Base-by-base conservation (phyloP, 2,888 invertebrate genomes). In the Flabesymbios commensalis region DNA sequence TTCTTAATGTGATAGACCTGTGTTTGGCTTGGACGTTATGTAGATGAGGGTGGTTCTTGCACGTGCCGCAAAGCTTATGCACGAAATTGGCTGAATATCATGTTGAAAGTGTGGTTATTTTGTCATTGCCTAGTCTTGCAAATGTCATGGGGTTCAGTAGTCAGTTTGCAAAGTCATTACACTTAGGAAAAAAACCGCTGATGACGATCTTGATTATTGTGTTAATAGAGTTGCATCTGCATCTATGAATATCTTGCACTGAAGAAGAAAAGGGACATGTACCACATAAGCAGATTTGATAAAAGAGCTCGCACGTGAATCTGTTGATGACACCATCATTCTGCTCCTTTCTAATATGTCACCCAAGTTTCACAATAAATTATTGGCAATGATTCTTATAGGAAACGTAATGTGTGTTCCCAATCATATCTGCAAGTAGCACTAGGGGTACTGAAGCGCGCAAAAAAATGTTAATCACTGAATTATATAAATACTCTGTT, bases 41-140 rank as follows among this genome's bases (percentile, higher is more conserved):
- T 51, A 2, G 52, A 51, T n/a, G 54, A n/a, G 28, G 54, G 41
- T 54, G 54, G 41, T 41, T 54, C 24, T 3, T 54, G 54, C 54
- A 54, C 28, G 41, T 54, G 54, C 28, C 41, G 41, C 24, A 54
- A 54, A 54, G 41, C 54, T 24, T 54, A 33, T 42, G 36, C 54
- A 54, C 7, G 41, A 36, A 36, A 3, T n/a, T 54, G 14, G 41
- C n/a, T 54, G 54, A 54, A 41, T 54, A 54, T 54, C 54, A 54
- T 22, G 54, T 24, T 26, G 41, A 54, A 41, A 54, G 41, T 36
- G 54, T 54, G 36, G 3, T 54, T 19, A 54, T 51, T 51, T 2
- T 31, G 26, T 31, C 1, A 31, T 51, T 24, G 28, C 29, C 51
- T 51, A 33, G 51, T 24, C 32, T 51, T n/a, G 51, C 51, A 51